phyloP scores from a whole-genome alignment of 1,140 invertebrate genomes.

The Psilanteris sp. region DNA sequence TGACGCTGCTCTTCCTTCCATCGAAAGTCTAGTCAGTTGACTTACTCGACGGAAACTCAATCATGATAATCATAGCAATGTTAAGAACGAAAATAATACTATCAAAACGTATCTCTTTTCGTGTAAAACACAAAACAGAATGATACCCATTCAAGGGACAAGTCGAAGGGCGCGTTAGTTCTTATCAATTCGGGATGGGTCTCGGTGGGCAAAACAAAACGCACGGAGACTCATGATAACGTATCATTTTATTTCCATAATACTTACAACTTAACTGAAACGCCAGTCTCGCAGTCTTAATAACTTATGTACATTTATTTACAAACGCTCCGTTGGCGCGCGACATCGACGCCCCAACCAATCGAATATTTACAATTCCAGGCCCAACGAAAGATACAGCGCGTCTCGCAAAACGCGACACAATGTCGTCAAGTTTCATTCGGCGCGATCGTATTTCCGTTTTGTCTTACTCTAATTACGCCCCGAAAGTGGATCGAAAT shows the following conservation, averaged over 20 bases:
- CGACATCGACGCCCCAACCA: too few species aligned
- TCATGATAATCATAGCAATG: slow-evolving; percentile 58
- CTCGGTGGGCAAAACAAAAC: too few species aligned
- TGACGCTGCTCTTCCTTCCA: slow-evolving; percentile 70
- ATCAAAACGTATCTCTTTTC: slow-evolving; percentile 53
- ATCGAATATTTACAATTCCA: slow-evolving; percentile 31
- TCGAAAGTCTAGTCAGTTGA: slow-evolving; percentile 59
- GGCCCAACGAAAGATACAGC: slow-evolving; percentile 47
- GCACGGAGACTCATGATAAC: too few species aligned
- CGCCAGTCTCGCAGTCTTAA: slow-evolving; percentile 36
- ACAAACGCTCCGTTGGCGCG: slow-evolving; percentile 11
- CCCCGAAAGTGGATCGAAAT: slow-evolving; percentile 12
- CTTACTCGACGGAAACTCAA: slow-evolving; percentile 56
- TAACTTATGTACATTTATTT: slow-evolving; percentile 48
- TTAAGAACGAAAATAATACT: slow-evolving; percentile 59
- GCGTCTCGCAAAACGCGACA: neutral
- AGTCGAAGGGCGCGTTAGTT: too few species aligned
- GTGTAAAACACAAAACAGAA: slow-evolving; percentile 44
- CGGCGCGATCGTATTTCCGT: slow-evolving; percentile 36
- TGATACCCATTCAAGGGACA: slow-evolving; percentile 25
- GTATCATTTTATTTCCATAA: slow-evolving; percentile 26
- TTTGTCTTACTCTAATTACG: slow-evolving; percentile 49
- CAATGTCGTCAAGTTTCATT: slow-evolving; percentile 27
- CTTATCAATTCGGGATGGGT: slow-evolving; percentile 3
- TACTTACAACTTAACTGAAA: slow-evolving; percentile 29